phyloP scores from a whole-genome alignment of 2,888 invertebrate species.

The Trachelus iudaicus region DNA sequence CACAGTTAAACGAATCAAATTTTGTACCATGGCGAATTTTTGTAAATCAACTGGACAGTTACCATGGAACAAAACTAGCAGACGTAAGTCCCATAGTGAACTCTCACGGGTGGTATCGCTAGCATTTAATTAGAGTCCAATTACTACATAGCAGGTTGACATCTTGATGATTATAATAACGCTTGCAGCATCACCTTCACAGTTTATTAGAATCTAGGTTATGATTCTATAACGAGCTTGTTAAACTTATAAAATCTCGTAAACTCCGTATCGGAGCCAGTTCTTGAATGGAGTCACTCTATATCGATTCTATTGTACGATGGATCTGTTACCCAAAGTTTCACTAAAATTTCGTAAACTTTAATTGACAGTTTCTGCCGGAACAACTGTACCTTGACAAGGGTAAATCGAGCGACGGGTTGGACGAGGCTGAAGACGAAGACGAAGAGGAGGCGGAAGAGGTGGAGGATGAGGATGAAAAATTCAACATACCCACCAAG shows the following conservation, averaged over 20 bases:
- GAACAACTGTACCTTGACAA: conserved; percentile 42
- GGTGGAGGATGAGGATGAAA: conserved; percentile 27
- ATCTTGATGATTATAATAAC: too few species aligned
- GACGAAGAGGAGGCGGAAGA: conserved; percentile 11
- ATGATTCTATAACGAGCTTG: too few species aligned
- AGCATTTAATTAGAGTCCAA: too few species aligned
- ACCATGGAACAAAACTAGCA: conserved; percentile 68
- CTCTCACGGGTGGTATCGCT: too few species aligned
- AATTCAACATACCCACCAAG: conserved; percentile 12
- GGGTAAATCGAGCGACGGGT: conserved; percentile 18
- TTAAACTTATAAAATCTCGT: too few species aligned
- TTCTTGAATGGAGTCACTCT: too few species aligned
- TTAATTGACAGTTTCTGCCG: conserved; percentile 48
- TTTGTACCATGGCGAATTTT: conserved; percentile 70
- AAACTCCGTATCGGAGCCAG: too few species aligned
- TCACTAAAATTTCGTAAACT: not conserved
- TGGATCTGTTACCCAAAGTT: too few species aligned
- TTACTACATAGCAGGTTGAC: too few species aligned
- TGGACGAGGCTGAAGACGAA: conserved; percentile 20
- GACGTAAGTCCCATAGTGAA: conserved; percentile 49
- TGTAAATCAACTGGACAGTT: conserved; percentile 73
- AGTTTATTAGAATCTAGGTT: too few species aligned
- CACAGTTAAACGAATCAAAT: conserved; percentile 7
- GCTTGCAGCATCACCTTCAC: too few species aligned
- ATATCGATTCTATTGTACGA: too few species aligned